Conservation (phyloP, 2,797 vertebrate genomes). For the Manis javanica region DNA sequence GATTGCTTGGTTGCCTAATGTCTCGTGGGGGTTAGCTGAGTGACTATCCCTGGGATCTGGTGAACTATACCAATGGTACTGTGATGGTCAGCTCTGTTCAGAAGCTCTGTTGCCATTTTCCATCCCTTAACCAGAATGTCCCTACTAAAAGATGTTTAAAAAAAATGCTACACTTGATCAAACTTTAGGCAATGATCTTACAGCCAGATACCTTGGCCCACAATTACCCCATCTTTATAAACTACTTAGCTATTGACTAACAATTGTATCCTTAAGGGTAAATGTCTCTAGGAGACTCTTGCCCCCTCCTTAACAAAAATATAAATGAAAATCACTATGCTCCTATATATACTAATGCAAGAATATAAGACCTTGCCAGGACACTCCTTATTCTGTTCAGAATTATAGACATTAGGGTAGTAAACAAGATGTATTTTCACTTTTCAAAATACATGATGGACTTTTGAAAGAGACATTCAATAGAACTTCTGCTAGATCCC, state of each 20-base stretch:
- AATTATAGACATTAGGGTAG: neutral
- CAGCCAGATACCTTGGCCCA: neutral
- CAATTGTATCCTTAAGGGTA: neutral
- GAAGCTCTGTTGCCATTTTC: neutral
- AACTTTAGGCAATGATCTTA: neutral
- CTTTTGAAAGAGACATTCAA: neutral
- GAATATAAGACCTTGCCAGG: neutral
- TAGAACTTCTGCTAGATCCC: neutral
- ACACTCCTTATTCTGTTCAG: neutral
- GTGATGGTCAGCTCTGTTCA: neutral
- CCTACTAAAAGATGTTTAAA: neutral
- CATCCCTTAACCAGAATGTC: neutral
- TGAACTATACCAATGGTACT: neutral
- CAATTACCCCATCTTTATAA: neutral
- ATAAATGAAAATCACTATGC: neutral
- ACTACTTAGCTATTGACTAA: neutral
- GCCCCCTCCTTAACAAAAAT: neutral
- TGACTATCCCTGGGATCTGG: neutral
- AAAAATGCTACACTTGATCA: neutral
- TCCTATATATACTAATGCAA: neutral
- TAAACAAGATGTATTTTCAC: neutral
- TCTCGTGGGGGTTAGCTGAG: neutral
- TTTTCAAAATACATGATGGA: neutral
- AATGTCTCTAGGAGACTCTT: too few species aligned
- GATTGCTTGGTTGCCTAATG: neutral